Conservation (phyloP, 2,113 vertebrate genomes). For the Porphyrio hochstetteri region DNA sequence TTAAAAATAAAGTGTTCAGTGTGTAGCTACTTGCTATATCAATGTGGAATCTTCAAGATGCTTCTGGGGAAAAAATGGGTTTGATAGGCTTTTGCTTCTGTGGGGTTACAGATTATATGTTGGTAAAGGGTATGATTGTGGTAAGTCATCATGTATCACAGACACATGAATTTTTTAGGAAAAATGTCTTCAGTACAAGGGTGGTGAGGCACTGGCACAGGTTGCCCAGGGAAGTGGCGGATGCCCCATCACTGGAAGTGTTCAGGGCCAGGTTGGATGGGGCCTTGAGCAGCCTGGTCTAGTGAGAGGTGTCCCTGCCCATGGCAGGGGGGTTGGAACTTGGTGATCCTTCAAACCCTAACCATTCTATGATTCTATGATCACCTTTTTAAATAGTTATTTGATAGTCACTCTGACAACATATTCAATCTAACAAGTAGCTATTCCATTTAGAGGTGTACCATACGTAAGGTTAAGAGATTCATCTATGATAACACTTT, state of each 20-base stretch:
- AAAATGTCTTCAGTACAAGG: too few species aligned
- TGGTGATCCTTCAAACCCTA: too few species aligned
- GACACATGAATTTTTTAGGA: too few species aligned
- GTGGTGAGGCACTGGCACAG: too few species aligned
- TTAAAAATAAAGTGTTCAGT: background rate
- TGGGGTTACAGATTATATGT: background rate
- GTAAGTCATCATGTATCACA: background rate
- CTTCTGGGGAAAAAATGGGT: background rate
- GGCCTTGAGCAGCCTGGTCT: too few species aligned
- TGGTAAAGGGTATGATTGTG: background rate
- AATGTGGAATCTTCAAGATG: background rate
- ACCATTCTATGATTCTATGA: too few species aligned
- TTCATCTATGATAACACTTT: background rate
- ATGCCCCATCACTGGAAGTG: too few species aligned
- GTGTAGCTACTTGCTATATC: background rate
- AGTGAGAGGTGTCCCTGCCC: too few species aligned
- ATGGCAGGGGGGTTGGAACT: too few species aligned
- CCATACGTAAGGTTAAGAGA: background rate
- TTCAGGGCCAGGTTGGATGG: too few species aligned
- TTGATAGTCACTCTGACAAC: background rate
- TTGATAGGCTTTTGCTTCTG: background rate
- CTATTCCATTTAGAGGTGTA: background rate
- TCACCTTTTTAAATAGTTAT: background rate
- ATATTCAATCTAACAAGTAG: background rate
- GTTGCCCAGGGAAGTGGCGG: too few species aligned